Conservation (phyloP, 1,140 invertebrate species). For the Panagrolaimus sp. region DNA sequence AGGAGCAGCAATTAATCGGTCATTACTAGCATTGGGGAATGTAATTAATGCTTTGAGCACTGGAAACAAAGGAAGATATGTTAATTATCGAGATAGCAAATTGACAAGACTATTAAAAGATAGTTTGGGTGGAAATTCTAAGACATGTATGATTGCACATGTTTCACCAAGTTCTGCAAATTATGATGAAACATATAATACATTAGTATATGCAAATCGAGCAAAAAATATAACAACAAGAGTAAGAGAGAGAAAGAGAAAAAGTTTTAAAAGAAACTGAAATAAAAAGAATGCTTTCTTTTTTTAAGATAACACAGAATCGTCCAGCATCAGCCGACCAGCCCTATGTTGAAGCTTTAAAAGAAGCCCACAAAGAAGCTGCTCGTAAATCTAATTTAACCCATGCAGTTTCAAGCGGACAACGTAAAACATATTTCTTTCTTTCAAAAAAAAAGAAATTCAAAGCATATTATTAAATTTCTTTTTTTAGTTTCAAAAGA, state of each 20-base stretch:
- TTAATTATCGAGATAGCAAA: constrained; percentile 91
- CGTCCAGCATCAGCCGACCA: constrained; percentile 55
- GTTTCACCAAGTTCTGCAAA: constrained; percentile 74
- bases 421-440: not conserved
- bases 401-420: constrained; percentile 9
- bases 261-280: no score
- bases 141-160: constrained; percentile 94
- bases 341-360: constrained; percentile 49
- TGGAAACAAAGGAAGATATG: constrained; percentile 68
- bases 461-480: constrained; percentile 13
- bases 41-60: constrained; percentile 82
- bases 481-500: constrained; percentile 15
- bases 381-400: constrained; percentile 18
- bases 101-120: constrained; percentile 88
- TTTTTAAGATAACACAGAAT: constrained; percentile 33
- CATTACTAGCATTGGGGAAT: constrained; percentile 81
- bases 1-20: constrained; percentile 89
- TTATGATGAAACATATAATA: constrained; percentile 94
- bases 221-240: constrained; percentile 79
- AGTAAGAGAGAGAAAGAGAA: no score
- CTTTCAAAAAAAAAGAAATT: constrained; percentile 10
- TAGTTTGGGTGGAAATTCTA: constrained; percentile 82
- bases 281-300: no score
- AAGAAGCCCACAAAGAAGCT: constrained; percentile 28
- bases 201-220: constrained; percentile 83